Evolutionary conservation across 2,888 invertebrate genomes (phyloP).

Genomic region (Scaptomyza tumidula): DNA sequence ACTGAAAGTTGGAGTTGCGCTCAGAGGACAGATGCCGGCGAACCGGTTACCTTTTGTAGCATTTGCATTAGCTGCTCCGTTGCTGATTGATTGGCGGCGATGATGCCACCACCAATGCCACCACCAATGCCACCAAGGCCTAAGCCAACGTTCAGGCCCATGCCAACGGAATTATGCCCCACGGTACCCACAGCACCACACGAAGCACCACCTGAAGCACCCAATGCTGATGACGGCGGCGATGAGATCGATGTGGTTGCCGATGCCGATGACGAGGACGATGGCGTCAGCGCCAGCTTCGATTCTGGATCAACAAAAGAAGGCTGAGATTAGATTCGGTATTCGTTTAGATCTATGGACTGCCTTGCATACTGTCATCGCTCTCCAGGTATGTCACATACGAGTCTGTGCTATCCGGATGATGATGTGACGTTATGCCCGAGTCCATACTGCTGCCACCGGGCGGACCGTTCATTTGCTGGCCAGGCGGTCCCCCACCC

Average conservation of each 20-base stretch:
- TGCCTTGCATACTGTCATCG: conserved; percentile 91
- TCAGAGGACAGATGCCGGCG: conserved; percentile 68
- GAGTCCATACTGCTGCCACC: conserved; percentile 85
- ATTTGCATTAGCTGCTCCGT: conserved; percentile 84
- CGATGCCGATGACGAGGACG: conserved; percentile 78
- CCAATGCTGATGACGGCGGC: conserved; percentile 71
- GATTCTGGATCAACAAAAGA: conserved; percentile 84
- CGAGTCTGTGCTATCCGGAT: conserved; percentile 93
- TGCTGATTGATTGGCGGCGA: conserved; percentile 75
- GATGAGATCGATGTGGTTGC: conserved; percentile 80
- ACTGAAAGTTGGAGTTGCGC: conserved; percentile 49
- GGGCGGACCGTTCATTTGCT: conserved; percentile 86
- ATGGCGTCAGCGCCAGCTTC: conserved; percentile 83
- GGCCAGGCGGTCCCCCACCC: conserved; percentile 83
- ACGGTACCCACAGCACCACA: not conserved
- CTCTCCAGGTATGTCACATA: conserved; percentile 97
- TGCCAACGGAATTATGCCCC: conserved; percentile 48
- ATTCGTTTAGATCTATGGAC: conserved; percentile 87
- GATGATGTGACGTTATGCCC: conserved; percentile 86
- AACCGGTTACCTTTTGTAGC: conserved; percentile 82
- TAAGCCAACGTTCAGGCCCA: conserved; percentile 54
- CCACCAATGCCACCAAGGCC: conserved; percentile 42
- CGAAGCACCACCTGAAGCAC: conserved; percentile 3
- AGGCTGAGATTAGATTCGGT: conserved; percentile 84
- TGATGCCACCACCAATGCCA: conserved; percentile 30